These are phyloP conservation scores for Acleris sparsana DNA, from an alignment of 2,888 invertebrate genomes.

Conservation along the genomic window DNA sequence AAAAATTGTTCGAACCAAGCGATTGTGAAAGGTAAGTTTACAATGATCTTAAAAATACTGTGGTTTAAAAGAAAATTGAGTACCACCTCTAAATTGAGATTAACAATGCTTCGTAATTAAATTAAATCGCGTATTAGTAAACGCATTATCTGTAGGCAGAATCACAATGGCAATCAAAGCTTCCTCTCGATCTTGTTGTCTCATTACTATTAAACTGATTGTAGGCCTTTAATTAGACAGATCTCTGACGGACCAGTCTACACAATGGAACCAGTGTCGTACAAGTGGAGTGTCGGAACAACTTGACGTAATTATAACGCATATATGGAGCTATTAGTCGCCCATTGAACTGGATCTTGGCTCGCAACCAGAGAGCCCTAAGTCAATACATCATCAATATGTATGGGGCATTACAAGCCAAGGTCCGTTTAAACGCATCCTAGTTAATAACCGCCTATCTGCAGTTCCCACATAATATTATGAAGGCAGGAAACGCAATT, in stretches of 20 bases:
- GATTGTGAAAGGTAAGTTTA: no score
- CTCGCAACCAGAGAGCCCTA: constrained; percentile 26
- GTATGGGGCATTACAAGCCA: constrained; percentile 4
- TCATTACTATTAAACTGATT: not conserved
- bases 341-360: constrained; percentile 47
- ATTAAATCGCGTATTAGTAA: not conserved
- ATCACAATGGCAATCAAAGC: not conserved
- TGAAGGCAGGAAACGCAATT: constrained; percentile 27
- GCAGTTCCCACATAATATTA: constrained; percentile 33
- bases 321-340: constrained; percentile 52
- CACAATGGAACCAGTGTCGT: constrained; percentile 41
- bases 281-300: constrained; percentile 41
- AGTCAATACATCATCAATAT: constrained; percentile 10
- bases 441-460: constrained; percentile 30
- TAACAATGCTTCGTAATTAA: no score
- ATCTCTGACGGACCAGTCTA: constrained; percentile 24
- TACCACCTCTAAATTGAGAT: not conserved
- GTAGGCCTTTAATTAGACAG: constrained; percentile 17
- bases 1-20: no score
- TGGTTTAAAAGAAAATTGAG: no score
- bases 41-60: no score
- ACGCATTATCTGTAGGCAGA: not conserved
- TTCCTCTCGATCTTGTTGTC: no score
- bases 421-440: constrained; percentile 19
- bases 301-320: constrained; percentile 51